phyloP scores from a whole-genome alignment of 2,888 invertebrate species.

The Volucella bombylans region DNA sequence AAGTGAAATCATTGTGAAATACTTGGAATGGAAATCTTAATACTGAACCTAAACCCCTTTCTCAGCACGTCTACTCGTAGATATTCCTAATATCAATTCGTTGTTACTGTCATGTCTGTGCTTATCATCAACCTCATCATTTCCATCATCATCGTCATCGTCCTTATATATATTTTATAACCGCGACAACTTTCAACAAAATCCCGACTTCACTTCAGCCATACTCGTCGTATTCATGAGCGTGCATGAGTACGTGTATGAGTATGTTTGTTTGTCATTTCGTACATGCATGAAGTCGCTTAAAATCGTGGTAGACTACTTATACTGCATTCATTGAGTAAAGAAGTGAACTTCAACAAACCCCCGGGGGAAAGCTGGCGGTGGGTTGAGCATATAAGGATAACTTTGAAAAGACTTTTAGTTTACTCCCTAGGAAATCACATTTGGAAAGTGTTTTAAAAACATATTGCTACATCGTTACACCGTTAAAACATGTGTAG shows the following conservation, averaged over 20 bases:
- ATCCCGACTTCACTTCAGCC: neutral
- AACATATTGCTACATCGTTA: conserved; percentile 65
- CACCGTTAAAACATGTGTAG: conserved; percentile 58
- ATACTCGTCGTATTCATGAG: neutral
- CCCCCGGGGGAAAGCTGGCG: conserved; percentile 8
- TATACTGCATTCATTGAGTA: conserved; percentile 57
- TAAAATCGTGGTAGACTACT: conserved; percentile 63
- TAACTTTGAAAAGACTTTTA: conserved; percentile 56
- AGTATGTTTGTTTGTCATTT: conserved; percentile 39
- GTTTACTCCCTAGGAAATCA: conserved; percentile 45
- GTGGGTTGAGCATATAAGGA: neutral
- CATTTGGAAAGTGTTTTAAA: conserved; percentile 63
- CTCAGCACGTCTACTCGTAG: too few species aligned
- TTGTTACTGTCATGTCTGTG: conserved; percentile 6
- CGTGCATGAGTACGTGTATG: neutral
- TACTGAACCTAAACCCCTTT: neutral
- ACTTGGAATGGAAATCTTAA: conserved; percentile 2
- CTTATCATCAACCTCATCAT: neutral
- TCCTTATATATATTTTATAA: neutral
- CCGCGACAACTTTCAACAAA: neutral
- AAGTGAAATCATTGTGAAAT: neutral
- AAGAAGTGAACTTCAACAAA: neutral
- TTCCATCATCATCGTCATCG: conserved; percentile 1
- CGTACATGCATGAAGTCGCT: conserved; percentile 56
- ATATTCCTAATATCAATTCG: neutral